Evolutionary conservation across 2,113 vertebrate genomes (phyloP).

Genomic region (Hystrix brachyura): DNA sequence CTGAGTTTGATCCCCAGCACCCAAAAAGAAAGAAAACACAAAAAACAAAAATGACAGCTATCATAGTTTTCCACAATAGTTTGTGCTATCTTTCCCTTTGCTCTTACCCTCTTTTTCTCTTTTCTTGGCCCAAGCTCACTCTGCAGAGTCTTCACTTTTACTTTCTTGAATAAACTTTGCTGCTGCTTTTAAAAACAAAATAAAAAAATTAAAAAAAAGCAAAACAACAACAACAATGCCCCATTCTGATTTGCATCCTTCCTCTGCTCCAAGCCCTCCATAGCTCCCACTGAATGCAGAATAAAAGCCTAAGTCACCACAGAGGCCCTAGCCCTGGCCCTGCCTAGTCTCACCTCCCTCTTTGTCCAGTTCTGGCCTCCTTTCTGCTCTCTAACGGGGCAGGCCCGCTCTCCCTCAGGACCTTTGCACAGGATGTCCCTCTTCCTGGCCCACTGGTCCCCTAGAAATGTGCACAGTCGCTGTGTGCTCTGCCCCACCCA

Average conservation of each 20-base stretch:
- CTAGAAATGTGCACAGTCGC: background rate
- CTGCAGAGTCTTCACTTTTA: too few relatives aligned
- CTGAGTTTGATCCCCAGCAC: too few relatives aligned
- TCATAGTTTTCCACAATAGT: too few relatives aligned
- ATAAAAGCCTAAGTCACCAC: background rate
- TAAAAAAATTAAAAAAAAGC: too few relatives aligned
- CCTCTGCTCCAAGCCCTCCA: background rate
- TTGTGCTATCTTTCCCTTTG: too few relatives aligned
- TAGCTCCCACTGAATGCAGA: background rate
- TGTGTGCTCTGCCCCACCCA: fast-evolving
- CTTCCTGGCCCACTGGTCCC: background rate
- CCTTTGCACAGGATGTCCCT: background rate
- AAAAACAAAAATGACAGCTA: too few relatives aligned
- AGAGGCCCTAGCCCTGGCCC: background rate
- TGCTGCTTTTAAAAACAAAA: too few relatives aligned
- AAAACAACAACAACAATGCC: background rate
- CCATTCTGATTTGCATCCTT: fast-evolving
- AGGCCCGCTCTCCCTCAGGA: background rate
- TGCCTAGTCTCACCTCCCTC: background rate
- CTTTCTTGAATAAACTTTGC: too few relatives aligned
- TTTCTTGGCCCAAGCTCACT: too few relatives aligned
- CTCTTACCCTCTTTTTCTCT: too few relatives aligned
- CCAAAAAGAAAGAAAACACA: too few relatives aligned
- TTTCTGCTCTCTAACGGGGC: background rate
- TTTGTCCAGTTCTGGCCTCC: background rate